Base-by-base conservation (phyloP, 2,797 vertebrate species). In the Poecilia wingei region DNA sequence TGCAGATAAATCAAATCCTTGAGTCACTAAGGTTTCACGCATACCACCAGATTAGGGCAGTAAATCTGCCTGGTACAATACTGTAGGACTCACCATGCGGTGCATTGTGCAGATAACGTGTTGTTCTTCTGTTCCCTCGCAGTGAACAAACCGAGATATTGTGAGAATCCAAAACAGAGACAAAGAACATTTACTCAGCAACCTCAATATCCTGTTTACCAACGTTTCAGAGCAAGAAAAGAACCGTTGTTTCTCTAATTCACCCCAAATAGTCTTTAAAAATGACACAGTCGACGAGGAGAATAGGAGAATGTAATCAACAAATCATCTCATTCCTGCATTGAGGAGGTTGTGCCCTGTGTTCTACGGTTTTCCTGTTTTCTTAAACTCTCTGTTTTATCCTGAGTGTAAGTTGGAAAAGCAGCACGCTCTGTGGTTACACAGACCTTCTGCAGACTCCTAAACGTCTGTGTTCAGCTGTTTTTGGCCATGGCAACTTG, bases 401-500 rank as follows among this genome's bases (percentile, higher is more conserved):
- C 70, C 68, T 64, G 84, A 79, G 79, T 79, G 79, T 70, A 85
- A 87, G 89, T 79, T 90, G 90, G 89, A 93, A 87, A 89, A 87
- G 69, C 74, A 89, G 89, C 80, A 79, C 80, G 82, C 76, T 71
- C 85, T 94, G 92, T 91, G 93, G 89, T 92, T 87, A 77, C 72
- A 87, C 86, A 91, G 90, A 86, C 92, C 91, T 91, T 93, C 85
- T 82, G 85, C 91, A 93, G 93, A 95, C 94, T 95, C 89, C 88
- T 77, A 80, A 88, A 88, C 86, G 93, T 93, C 92, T 93, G 89
- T 82, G 85, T 88, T 90, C 88, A 87, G 87, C 91, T 89, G 87
- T 72, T 79, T 84, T 91, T 94, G 91, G 93, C 92, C 68, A 86
- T 86, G 81, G 88, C 77, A 82, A 82, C 86, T 74, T 81, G 85